phyloP scores from a whole-genome alignment of 2,888 invertebrate genomes.

The Lamellibrachia satsuma region DNA sequence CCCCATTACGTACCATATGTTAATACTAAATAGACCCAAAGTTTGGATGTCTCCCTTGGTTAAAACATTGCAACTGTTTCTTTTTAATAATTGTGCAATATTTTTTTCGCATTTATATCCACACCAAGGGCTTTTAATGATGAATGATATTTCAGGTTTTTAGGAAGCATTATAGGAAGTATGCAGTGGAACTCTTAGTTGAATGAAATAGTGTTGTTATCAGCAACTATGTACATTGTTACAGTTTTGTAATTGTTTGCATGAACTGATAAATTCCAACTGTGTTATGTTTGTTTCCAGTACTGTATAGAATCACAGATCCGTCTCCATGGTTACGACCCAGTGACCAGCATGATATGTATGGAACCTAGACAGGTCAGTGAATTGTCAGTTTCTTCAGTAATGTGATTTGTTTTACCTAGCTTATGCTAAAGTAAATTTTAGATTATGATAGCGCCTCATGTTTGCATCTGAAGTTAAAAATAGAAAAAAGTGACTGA shows the following conservation, averaged over 20 bases:
- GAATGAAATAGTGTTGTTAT: background rate
- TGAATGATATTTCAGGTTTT: background rate
- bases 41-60: background rate
- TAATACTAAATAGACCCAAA: background rate
- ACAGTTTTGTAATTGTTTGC: background rate
- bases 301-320: conserved; percentile 70
- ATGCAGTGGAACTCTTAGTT: background rate
- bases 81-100: background rate
- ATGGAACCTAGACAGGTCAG: conserved; percentile 67
- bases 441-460: background rate
- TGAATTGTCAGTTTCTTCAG: background rate
- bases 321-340: conserved; percentile 66
- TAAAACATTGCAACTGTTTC: background rate
- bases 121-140: background rate
- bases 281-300: conserved; percentile 51
- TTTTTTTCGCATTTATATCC: background rate
- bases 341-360: conserved; percentile 66
- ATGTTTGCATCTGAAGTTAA: background rate
- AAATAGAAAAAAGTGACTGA: background rate
- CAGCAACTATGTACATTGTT: background rate
- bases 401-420: background rate
- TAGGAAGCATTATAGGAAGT: background rate
- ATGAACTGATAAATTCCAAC: background rate
- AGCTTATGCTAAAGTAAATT: background rate
- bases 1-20: background rate